Base-by-base conservation (phyloP, 2,113 vertebrate species). In the Aleadryas rufinucha region DNA sequence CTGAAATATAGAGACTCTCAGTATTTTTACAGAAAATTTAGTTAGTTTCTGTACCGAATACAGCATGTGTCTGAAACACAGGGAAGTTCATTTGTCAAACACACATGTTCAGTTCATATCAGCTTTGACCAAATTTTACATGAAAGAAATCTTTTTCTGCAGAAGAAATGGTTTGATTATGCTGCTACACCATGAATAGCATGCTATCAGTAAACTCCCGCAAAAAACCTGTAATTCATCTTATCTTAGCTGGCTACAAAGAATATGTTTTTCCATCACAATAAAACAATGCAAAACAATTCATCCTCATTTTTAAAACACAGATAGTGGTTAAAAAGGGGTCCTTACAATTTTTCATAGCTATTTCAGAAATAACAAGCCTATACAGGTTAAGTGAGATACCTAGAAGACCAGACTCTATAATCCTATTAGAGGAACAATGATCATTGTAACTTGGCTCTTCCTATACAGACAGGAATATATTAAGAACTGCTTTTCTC, bases 401-500 rank as follows among this genome's bases (percentile, higher is more conserved):
- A 41, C 21, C 54, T 45, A 23, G 11, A 65, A 65, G 21, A 70
- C 22, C 52, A 39, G 11, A 77, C 4, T 53, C 11, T 30, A 19
- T 21, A 74, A 84, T 16, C 33, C 56, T n/a, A 0, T 31, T 24
- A 52, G 41, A 83, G 49, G 11, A 83, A 64, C 9, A 76, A 10
- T 2, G 5, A 60, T 24, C 4, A 13, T 37, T 35, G 33, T 22
- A 75, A 37, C 22, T 56, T 66, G 26, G 19, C 33, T 71, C 37
- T 59, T 66, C 31, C 39, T 56, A 24, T 30, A 41, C 21, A 72
- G 47, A 72, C 10, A 21, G 52, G 42, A 57, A 70, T 56, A 56
- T 5, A 33, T 5, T 15, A 3, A 39, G 4, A n/a, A 41, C 12
- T 0, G 0, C 3, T 45, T 72, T 84, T 63, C 50, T 5, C 5